Percentiles rank a stretch among this genome's conserved stretches.
These are phyloP conservation scores for Hylia prasina DNA, from an alignment of 2,113 vertebrate genomes.

Conservation along the genomic window DNA sequence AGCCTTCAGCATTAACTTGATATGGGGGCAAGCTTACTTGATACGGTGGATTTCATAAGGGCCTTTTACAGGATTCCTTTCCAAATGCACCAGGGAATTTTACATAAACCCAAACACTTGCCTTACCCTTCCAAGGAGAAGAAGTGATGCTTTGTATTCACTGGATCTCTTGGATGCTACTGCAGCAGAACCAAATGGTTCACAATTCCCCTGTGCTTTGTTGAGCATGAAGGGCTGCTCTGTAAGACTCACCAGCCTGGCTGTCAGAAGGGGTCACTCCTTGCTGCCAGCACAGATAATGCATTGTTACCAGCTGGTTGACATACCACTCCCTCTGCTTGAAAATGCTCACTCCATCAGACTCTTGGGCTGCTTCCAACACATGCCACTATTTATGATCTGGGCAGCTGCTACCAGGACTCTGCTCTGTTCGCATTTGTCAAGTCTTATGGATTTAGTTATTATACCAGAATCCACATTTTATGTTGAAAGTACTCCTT, in stretches of 20 bases:
- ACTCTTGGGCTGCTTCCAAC: background rate
- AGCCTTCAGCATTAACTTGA: background rate
- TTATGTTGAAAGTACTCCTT: background rate
- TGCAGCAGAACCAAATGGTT: background rate
- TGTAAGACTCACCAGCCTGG: background rate
- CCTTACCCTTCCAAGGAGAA: background rate
- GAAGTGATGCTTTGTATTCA: background rate
- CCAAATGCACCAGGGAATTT: background rate
- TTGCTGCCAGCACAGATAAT: background rate
- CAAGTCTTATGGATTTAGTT: background rate
- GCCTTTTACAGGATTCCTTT: background rate
- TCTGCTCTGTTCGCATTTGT: background rate
- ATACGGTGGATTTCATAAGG: background rate
- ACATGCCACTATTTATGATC: background rate
- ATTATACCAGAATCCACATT: background rate
- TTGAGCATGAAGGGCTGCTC: background rate
- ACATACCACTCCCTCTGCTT: background rate
- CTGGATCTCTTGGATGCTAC: background rate
- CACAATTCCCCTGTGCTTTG: background rate
- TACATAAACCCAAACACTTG: background rate
- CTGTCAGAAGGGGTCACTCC: background rate
- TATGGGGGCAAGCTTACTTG: background rate
- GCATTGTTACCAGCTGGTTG: background rate
- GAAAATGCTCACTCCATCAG: background rate
- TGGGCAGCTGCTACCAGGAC: background rate